phyloP scores from a whole-genome alignment of 2,113 vertebrate species.

The Larimichthys crocea region DNA sequence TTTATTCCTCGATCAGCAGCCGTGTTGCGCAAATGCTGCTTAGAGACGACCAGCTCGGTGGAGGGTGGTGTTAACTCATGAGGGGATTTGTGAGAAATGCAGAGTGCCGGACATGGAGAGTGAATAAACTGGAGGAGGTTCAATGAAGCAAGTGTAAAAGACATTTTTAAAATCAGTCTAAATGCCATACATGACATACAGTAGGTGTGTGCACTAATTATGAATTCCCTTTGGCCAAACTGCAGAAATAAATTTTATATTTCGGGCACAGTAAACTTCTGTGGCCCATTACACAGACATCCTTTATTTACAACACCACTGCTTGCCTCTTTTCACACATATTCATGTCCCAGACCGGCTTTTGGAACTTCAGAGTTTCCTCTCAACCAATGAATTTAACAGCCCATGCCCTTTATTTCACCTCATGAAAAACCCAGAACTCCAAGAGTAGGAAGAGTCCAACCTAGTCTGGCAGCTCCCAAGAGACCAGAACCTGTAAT shows the following conservation, averaged over 20 bases:
- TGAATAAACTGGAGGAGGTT: not conserved
- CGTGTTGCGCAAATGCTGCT: slow-evolving; percentile 53
- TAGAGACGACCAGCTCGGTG: not conserved
- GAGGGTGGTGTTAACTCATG: not conserved
- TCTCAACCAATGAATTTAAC: slow-evolving; percentile 38
- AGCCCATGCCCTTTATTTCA: slow-evolving; percentile 39
- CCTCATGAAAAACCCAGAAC: slow-evolving; percentile 40
- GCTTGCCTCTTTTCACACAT: slow-evolving; percentile 24
- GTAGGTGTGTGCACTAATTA: not conserved
- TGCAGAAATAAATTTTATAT: slow-evolving; percentile 3
- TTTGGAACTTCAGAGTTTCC: slow-evolving; percentile 13
- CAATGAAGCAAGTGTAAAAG: slow-evolving; percentile 7
- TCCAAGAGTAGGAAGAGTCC: no score
- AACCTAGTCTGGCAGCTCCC: slow-evolving; percentile 6
- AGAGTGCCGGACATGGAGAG: not conserved
- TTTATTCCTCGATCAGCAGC: slow-evolving; percentile 69
- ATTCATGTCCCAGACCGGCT: slow-evolving; percentile 36
- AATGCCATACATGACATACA: not conserved
- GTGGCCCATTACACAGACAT: not conserved
- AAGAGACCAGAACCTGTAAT: slow-evolving; percentile 21
- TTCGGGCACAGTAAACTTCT: slow-evolving; percentile 11
- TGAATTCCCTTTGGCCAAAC: not conserved
- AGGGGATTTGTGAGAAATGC: slow-evolving; percentile 54
- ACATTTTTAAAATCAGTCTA: not conserved
- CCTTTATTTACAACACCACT: slow-evolving; percentile 10